These are phyloP conservation scores for Nephrotoma appendiculata DNA, from an alignment of 2,888 invertebrate genomes.

Conservation along the genomic window DNA sequence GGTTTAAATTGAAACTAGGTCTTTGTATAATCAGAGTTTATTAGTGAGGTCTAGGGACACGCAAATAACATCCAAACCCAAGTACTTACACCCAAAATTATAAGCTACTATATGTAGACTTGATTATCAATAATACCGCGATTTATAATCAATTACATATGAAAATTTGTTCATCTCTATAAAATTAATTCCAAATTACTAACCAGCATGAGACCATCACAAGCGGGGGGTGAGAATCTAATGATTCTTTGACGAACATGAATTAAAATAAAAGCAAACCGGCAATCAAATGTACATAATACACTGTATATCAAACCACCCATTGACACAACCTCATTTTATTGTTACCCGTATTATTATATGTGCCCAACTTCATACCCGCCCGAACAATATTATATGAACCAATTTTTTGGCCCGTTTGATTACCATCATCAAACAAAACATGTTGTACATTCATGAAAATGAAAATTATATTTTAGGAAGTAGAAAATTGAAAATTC, in stretches of 20 bases:
- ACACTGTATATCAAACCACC: neutral
- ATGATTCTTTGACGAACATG: neutral
- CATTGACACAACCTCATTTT: neutral
- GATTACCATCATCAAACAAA: neutral
- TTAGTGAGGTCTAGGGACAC: too few species aligned
- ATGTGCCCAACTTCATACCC: neutral
- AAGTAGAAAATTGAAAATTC: neutral
- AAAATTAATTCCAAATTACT: neutral
- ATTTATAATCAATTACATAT: neutral
- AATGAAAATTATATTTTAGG: neutral
- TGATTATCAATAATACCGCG: neutral
- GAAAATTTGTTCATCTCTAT: neutral
- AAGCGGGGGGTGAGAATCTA: neutral
- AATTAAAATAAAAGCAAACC: neutral
- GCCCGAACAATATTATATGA: neutral
- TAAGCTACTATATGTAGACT: neutral
- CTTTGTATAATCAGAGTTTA: too few species aligned
- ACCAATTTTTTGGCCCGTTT: neutral
- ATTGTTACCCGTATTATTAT: neutral
- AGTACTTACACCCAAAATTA: too few species aligned
- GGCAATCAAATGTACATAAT: neutral
- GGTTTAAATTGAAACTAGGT: too few species aligned
- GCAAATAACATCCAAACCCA: too few species aligned
- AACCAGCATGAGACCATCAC: neutral
- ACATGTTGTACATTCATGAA: neutral